Evolutionary conservation across 2,797 vertebrate genomes (phyloP), one percentile per base, ranked within the genome.

Genomic region (Lemur catta): DNA sequence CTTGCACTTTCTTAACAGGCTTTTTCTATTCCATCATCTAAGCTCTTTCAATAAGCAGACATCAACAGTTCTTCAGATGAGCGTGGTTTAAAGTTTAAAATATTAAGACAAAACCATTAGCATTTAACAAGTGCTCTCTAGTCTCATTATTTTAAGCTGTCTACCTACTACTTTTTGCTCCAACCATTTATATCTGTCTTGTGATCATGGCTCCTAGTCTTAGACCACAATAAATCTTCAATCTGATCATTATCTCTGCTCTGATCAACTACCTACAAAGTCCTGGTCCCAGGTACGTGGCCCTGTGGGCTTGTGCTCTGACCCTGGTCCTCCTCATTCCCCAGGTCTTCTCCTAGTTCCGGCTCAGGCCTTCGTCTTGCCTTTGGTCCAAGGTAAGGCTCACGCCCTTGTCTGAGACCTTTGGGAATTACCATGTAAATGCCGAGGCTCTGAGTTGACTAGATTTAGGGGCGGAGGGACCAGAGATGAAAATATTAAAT

Each of bases 251-350:
- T 2, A 48, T 55, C 28, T n/a, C 6, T 17, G 33, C 30, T 84
- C 85, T n/a, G 76, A 24, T 82, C 9, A 82, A 35, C 67, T 24
- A 9, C 7, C 41, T 22, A 55, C 24, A 35, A 24, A 41, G 2
- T 30, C 30, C 35, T n/a, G 69, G 35, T 26, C 18, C 7, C 35
- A 20, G 43, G 7, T 0, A 26, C 2, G 0, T 13, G 35, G 35
- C 67, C 4, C 5, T 10, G 7, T 4, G 17, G 57, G 38, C 26
- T 38, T 55, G 14, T 12, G 18, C n/a, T 46, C 6, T 17, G 52
- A 13, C 55, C 74, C 80, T 18, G 4, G 81, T 13, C 78, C 26
- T 52, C 2, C 1, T 12, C 15, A 9, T 1, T 2, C 30, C 71
- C 41, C 1, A 3, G 26, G 20, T 50, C 8, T 9, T 52, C 20